These are phyloP conservation scores for Vombatus ursinus DNA, from an alignment of 2,113 vertebrate species.

Conservation along the genomic window DNA sequence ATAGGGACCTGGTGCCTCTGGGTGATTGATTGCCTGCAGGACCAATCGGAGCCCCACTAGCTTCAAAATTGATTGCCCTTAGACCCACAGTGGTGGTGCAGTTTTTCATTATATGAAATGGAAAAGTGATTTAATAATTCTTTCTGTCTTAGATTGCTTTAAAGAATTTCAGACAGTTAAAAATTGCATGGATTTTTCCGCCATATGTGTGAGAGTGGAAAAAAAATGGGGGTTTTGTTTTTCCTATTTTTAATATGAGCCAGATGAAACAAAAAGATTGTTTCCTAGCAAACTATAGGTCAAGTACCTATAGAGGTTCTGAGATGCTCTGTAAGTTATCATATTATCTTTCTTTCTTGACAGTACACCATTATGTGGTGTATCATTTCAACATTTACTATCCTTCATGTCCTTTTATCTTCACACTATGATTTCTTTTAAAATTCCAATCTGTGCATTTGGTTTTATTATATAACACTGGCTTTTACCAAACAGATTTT, in stretches of 20 bases:
- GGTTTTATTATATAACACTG: slow-evolving; percentile 84
- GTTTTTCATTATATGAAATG: slow-evolving; percentile 92
- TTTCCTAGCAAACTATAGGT: slow-evolving; percentile 92
- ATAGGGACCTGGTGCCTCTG: slow-evolving; percentile 84
- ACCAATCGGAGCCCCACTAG: slow-evolving; percentile 88
- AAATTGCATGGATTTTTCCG: slow-evolving; percentile 89
- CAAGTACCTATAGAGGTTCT: slow-evolving; percentile 91
- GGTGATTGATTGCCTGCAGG: slow-evolving; percentile 88
- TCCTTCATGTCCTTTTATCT: slow-evolving; percentile 90
- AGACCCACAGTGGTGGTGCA: slow-evolving; percentile 86
- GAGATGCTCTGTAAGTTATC: slow-evolving; percentile 93
- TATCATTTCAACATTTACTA: slow-evolving; percentile 92
- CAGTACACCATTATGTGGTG: slow-evolving; percentile 94
- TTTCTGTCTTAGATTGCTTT: slow-evolving; percentile 89
- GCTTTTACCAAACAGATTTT: slow-evolving; percentile 81
- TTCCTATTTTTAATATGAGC: slow-evolving; percentile 89
- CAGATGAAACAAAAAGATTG: slow-evolving; percentile 93
- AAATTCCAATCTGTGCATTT: slow-evolving; percentile 84
- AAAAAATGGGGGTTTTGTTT: slow-evolving; percentile 88
- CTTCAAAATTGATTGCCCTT: slow-evolving; percentile 88
- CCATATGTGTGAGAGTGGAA: slow-evolving; percentile 91
- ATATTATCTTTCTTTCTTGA: slow-evolving; percentile 94
- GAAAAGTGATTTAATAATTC: slow-evolving; percentile 92
- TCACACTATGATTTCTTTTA: slow-evolving; percentile 87
- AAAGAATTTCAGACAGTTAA: slow-evolving; percentile 90